Evolutionary conservation across 1,140 invertebrate genomes (phyloP), one percentile per base, ranked within the genome.

Genomic region (Brachionus manjavacas): DNA sequence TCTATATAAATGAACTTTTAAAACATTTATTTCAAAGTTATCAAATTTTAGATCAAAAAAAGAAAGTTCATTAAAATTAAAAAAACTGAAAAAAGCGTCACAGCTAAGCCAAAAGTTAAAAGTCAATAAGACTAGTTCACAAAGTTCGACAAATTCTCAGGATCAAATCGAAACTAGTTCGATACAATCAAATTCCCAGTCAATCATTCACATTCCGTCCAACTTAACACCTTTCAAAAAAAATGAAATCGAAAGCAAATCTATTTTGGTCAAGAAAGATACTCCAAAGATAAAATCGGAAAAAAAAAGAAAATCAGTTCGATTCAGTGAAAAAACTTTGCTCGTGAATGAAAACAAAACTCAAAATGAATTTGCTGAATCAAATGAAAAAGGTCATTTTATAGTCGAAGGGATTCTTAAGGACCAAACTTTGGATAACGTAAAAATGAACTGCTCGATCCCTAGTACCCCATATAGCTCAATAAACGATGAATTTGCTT

Each of bases 221-320:
- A 72, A 72, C 43, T 20, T 72, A 20, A 72, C 68, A 11, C 68
- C 68, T 9, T 72, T 72, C 41, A 72, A 72, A 72, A 39, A 72
- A 4, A 39, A 39, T 20, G 3, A 41, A 41, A 8, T 16, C 28
- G n/a, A 12, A 6, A 39, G 14, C 31, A 39, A 41, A 72, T 76
- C 72, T 12, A 76, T 76, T 28, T 20, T 76, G n/a, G 41, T 35
- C 8, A 46, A 49, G 43, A 76, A 46, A 76, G 12, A 76, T 9
- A 28, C 72, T n/a, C 41, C 72, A 49, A 76, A 41, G 46, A n/a
- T 41, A 20, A 28, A 41, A 72, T 12, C 41, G 1, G 72, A 76
- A 46, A 76, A 76, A 49, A 76, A 76, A 49, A 31, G 72, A 76
- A 76, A 76, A 76, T 76, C 72, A 31, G 72, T 76, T 76, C 72